A percentile compares a stretch with the other conserved stretches of the same genome.
Conservation (phyloP, 2,888 invertebrate genomes). For the Drosophila tripunctata region DNA sequence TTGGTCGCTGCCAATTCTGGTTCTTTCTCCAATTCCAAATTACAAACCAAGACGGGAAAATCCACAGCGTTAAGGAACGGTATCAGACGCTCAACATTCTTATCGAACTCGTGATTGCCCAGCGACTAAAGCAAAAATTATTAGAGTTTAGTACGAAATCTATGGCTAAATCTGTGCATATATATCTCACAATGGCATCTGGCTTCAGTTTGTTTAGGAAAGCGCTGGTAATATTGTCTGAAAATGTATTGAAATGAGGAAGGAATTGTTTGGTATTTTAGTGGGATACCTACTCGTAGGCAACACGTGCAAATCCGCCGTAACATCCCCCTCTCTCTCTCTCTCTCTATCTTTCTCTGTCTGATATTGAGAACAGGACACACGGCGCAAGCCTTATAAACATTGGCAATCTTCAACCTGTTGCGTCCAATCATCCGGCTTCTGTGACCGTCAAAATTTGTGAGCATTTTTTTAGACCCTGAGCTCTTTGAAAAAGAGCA, state of each 20-base stretch:
- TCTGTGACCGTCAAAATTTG: background rate
- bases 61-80: constrained; percentile 89
- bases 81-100: constrained; percentile 89
- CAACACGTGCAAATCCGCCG: constrained; percentile 94
- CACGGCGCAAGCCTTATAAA: constrained; percentile 12
- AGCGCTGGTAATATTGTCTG: constrained; percentile 91
- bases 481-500: no score
- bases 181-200: constrained; percentile 92
- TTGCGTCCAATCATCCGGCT: background rate
- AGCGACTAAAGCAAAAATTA: constrained; percentile 88
- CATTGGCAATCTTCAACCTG: constrained; percentile 4
- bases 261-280: no score
- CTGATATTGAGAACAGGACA: constrained; percentile 16
- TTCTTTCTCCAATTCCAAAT: constrained; percentile 89
- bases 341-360: background rate
- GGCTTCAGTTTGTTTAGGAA: constrained; percentile 92
- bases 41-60: constrained; percentile 91
- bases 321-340: constrained; percentile 86
- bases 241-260: constrained; percentile 86
- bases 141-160: background rate
- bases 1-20: constrained; percentile 86
- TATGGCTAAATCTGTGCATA: background rate
- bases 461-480: no score
- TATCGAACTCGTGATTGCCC: constrained; percentile 97
- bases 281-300: constrained; percentile 82